Conservation (phyloP, 2,888 invertebrate species). For the Polydrusus tereticollis region DNA sequence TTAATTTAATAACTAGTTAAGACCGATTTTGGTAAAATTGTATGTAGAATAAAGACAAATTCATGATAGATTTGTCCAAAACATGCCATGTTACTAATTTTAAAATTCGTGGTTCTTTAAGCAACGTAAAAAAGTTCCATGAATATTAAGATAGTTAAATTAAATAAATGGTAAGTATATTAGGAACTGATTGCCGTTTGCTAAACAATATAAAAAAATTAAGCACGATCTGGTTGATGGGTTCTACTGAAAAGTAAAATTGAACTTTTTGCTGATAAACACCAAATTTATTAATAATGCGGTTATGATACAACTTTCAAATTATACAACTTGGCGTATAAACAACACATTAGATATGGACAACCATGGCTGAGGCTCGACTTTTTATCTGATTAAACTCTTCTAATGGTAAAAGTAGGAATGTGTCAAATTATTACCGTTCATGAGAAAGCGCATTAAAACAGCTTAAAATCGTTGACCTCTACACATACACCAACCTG, state of each 20-base stretch:
- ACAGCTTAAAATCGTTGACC: background rate
- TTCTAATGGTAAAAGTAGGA: conserved; percentile 1
- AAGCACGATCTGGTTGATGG: conserved; percentile 3
- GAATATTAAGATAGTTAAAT: no score
- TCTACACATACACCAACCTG: background rate
- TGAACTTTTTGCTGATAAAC: background rate
- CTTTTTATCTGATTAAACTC: background rate
- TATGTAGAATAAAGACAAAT: no score
- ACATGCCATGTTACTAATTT: no score
- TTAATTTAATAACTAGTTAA: no score
- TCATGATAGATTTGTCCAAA: no score
- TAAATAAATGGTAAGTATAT: no score
- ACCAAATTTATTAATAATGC: conserved; percentile 1
- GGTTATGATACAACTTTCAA: conserved; percentile 7
- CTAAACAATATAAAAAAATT: background rate
- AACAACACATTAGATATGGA: background rate
- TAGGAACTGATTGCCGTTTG: background rate
- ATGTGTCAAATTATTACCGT: background rate
- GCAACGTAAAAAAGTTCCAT: no score
- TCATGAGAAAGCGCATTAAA: background rate
- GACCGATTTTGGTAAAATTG: no score
- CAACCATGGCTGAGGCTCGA: background rate
- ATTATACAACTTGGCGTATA: background rate
- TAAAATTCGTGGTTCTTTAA: no score
- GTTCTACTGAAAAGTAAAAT: background rate